Conservation (phyloP, 2,797 vertebrate species). For the Coilia nasus region DNA sequence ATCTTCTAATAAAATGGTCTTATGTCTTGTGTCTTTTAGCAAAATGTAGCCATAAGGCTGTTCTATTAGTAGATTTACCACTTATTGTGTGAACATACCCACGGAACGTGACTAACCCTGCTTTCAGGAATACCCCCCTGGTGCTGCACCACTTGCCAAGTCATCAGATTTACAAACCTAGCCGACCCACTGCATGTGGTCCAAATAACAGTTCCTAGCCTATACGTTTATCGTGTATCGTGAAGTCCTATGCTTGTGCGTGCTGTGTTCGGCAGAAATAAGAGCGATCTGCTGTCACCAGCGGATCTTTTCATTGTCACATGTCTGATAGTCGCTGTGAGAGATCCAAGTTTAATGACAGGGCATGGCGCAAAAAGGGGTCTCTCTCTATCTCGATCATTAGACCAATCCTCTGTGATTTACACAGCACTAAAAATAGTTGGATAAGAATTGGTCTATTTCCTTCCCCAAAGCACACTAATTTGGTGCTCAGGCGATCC, state of each 20-base stretch:
- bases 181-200: no score
- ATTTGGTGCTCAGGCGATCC: conserved; percentile 73
- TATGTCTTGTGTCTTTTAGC: no score
- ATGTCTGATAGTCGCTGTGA: conserved; percentile 80
- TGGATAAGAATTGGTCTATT: conserved; percentile 66
- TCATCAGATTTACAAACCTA: no score
- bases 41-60: no score
- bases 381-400: conserved; percentile 67
- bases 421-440: conserved; percentile 88
- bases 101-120: no score
- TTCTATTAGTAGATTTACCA: no score
- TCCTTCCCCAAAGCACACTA: conserved; percentile 70
- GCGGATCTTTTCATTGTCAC: conserved; percentile 62
- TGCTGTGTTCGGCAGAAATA: conserved; percentile 21
- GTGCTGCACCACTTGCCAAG: no score
- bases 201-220: no score
- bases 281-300: conserved; percentile 66
- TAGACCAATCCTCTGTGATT: conserved; percentile 79
- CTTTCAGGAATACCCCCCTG: no score
- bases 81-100: no score
- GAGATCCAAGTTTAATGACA: conserved; percentile 84
- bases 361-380: conserved; percentile 68
- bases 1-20: no score
- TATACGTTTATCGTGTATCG: neutral
- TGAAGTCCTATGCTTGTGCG: neutral